Evolutionary conservation across 1,140 invertebrate species (phyloP).

Genomic region (Polyergus mexicanus): DNA sequence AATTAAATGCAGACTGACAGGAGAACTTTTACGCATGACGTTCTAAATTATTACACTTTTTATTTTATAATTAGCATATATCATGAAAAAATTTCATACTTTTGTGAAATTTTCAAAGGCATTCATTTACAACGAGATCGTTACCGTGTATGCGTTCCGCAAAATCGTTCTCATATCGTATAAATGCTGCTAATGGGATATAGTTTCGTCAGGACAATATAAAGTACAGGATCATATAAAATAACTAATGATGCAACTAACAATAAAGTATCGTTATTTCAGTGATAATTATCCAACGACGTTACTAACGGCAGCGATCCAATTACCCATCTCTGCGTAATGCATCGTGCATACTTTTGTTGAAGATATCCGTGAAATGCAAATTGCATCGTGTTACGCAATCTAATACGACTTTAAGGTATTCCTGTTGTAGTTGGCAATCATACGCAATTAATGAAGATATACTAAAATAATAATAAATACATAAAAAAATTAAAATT

Average conservation of each 20-base stretch:
- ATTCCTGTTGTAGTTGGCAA: background rate
- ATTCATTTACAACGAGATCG: background rate
- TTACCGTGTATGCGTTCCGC: background rate
- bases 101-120: slow-evolving; percentile 9
- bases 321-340: slow-evolving; percentile 18
- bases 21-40: background rate
- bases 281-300: slow-evolving; percentile 59
- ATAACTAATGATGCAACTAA: slow-evolving; percentile 71
- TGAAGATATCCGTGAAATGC: background rate
- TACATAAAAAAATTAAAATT: background rate
- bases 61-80: background rate
- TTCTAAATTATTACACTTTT: background rate
- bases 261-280: slow-evolving; percentile 64
- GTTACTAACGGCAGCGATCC: slow-evolving; percentile 52
- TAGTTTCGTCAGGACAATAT: slow-evolving; percentile 9
- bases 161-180: slow-evolving; percentile 34
- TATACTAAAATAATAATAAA: slow-evolving; percentile 13
- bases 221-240: slow-evolving; percentile 54
- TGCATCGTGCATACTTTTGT: slow-evolving; percentile 32
- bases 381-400: slow-evolving; percentile 24
- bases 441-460: background rate
- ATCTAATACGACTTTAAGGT: slow-evolving; percentile 11
- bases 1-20: background rate
- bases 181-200: background rate
- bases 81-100: background rate